phyloP scores from a whole-genome alignment of 2,888 invertebrate genomes.

The Halocaridina rubra region DNA sequence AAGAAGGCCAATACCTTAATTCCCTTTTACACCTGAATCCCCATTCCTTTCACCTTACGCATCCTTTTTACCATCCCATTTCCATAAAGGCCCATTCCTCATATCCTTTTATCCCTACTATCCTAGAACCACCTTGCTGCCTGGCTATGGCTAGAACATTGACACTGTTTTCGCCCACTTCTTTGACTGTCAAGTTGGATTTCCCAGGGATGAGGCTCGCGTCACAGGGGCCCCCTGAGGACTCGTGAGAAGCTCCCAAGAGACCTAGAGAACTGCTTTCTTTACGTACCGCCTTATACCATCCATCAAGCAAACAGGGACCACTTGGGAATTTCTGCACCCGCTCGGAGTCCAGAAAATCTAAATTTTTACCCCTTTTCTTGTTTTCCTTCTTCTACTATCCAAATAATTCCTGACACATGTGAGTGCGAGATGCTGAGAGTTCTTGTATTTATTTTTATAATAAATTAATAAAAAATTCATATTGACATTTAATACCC shows the following conservation, averaged over 20 bases:
- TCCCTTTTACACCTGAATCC: not conserved
- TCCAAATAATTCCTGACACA: slow-evolving; percentile 24
- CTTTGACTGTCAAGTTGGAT: slow-evolving; percentile 3
- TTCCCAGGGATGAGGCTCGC: not conserved
- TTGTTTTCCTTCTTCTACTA: slow-evolving; percentile 7
- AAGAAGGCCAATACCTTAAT: not conserved
- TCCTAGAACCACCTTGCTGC: not conserved
- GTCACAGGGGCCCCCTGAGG: slow-evolving; percentile 1
- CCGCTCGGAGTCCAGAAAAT: slow-evolving; percentile 12
- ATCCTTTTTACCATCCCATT: not conserved
- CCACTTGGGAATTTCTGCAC: slow-evolving; percentile 46
- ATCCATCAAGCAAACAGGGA: slow-evolving; percentile 13
- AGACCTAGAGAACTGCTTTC: slow-evolving; percentile 62
- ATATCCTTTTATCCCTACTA: not conserved
- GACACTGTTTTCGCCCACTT: slow-evolving; percentile 22
- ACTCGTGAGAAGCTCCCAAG: slow-evolving; percentile 52
- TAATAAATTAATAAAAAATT: slow-evolving; percentile 10
- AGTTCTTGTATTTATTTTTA: slow-evolving; percentile 48
- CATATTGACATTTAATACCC: not conserved
- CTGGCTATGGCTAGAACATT: slow-evolving; percentile 29
- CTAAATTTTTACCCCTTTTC: slow-evolving; percentile 5
- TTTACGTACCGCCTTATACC: slow-evolving; percentile 55
- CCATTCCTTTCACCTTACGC: not conserved
- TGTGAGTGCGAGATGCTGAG: slow-evolving; percentile 53
- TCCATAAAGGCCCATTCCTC: not conserved